A percentile compares a stretch with the other conserved stretches of the same genome.
Conservation (phyloP, 2,888 invertebrate species). For the Loripinus fragilis region DNA sequence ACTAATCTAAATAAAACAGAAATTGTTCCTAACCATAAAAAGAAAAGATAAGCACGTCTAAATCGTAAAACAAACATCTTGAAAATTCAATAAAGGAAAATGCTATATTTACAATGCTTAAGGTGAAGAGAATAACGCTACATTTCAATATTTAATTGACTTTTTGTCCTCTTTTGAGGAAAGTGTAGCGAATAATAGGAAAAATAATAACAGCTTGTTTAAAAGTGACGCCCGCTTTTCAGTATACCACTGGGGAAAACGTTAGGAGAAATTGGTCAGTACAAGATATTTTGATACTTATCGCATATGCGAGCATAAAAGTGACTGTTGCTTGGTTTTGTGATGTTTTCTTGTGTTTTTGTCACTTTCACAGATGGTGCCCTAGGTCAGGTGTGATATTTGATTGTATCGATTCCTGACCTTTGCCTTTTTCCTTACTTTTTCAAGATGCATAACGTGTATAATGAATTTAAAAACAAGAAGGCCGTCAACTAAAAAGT, state of each 20-base stretch:
- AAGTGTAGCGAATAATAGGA: slow-evolving; percentile 1
- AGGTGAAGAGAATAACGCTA: not conserved
- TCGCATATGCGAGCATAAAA: too few species aligned
- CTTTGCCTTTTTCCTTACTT: too few species aligned
- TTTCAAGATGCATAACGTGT: too few species aligned
- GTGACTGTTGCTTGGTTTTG: too few species aligned
- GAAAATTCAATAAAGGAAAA: not conserved
- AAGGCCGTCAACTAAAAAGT: too few species aligned
- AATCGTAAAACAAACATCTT: slow-evolving; percentile 19
- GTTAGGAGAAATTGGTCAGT: too few species aligned
- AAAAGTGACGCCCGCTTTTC: not conserved
- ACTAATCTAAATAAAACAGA: slow-evolving; percentile 1
- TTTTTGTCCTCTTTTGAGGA: slow-evolving; percentile 4
- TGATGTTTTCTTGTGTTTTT: too few species aligned
- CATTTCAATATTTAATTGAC: slow-evolving; percentile 7
- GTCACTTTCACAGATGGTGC: too few species aligned
- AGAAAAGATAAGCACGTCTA: slow-evolving; percentile 6
- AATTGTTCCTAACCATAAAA: slow-evolving; percentile 9
- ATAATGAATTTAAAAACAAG: too few species aligned
- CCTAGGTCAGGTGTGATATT: too few species aligned
- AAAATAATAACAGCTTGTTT: not conserved
- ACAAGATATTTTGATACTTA: too few species aligned
- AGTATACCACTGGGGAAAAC: not conserved
- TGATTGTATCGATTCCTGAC: too few species aligned
- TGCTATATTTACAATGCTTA: slow-evolving; percentile 10